Conservation (phyloP, 2,888 invertebrate species). For the Tortricodes alternella region DNA sequence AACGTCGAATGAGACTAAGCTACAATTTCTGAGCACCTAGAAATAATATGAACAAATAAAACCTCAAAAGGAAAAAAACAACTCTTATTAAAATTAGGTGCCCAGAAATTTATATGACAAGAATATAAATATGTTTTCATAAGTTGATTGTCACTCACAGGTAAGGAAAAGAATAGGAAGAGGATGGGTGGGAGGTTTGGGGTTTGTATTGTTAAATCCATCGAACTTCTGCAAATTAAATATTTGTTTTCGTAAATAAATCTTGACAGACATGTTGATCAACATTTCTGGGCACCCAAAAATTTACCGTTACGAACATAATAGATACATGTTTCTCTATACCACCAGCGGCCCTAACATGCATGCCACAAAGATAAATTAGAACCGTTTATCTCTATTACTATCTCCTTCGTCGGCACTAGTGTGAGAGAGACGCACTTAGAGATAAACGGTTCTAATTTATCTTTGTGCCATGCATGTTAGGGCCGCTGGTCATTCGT, state of each 20-base stretch:
- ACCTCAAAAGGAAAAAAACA: background rate
- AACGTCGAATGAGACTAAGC: background rate
- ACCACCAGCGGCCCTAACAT: too few species aligned
- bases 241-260: constrained; percentile 20
- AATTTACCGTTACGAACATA: background rate
- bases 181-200: constrained; percentile 44
- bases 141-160: constrained; percentile 38
- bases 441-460: too few species aligned
- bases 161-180: constrained; percentile 43
- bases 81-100: constrained; percentile 16
- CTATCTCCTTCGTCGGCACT: too few species aligned
- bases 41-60: background rate
- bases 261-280: background rate
- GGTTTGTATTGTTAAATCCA: constrained; percentile 66
- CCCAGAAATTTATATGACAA: constrained; percentile 20
- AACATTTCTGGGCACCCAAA: constrained; percentile 27
- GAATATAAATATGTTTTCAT: background rate
- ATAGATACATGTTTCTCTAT: too few species aligned
- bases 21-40: constrained; percentile 17
- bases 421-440: too few species aligned
- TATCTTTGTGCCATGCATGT: too few species aligned
- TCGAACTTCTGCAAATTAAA: constrained; percentile 73
- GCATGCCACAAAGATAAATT: too few species aligned
- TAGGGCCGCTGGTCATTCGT: too few species aligned
- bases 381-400: too few species aligned